Base-by-base conservation (phyloP, 1,140 invertebrate genomes). In the Parasteatoda tepidariorum region DNA sequence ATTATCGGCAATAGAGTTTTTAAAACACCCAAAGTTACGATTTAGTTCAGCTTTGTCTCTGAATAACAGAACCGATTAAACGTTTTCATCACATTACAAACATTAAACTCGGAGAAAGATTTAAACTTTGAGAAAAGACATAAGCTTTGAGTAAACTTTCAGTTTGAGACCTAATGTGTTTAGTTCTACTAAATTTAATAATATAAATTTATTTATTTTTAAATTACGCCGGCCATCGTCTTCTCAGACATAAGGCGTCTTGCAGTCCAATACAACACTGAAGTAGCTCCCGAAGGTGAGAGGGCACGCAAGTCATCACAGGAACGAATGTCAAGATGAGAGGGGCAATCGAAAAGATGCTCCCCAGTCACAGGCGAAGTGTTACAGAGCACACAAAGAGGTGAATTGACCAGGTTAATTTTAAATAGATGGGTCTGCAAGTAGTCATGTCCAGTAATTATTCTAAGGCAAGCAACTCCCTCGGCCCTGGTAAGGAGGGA, bases 321-420 rank as follows among this genome's bases (percentile, higher is more conserved):
- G 55, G 15, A 59, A 59, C 18, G 55, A 59, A n/a, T n/a, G 5
- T 59, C 55, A 59, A n/a, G n/a, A 59, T 9, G 55, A 24, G 55
- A 59, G 55, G 18, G 22, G 55, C 55, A 59, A 59, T n/a, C n/a
- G n/a, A 59, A 59, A 24, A 5, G 18, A 59, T 59, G 55, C n/a
- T 59, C 22, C 55, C 15, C 55, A 41, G 13, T 41, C 38, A 6
- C 13, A 41, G 38, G 13, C 38, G 38, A 41, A 41, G 38, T 41
- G 38, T 41, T 13, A 41, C 38, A 6, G 38, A 41, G 38, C 38
- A 41, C 38, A 41, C 38, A 41, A 41, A 41, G 5, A 41, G 55
- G 55, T 18, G 55, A 59, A 59, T 59, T 59, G 55, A n/a, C 55
- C 55, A n/a, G 55, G n/a, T 59, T 24, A n/a, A n/a, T 59, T 59